phyloP scores from a whole-genome alignment of 2,113 vertebrate species.

The Verasper variegatus region DNA sequence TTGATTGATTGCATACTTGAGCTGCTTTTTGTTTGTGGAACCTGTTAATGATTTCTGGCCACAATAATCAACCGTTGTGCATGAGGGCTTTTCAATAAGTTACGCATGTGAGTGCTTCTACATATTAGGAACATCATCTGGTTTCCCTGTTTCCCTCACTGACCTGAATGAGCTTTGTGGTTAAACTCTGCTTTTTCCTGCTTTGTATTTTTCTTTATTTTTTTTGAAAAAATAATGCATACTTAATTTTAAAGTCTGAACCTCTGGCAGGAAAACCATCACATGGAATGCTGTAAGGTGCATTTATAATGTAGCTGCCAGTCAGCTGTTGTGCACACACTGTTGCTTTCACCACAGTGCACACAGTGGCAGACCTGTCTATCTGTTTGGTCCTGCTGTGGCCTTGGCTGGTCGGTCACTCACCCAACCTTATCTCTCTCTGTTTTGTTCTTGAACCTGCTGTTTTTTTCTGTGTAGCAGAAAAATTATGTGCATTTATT shows the following conservation, averaged over 20 bases:
- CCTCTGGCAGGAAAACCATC: neutral
- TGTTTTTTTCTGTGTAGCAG: neutral
- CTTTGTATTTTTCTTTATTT: neutral
- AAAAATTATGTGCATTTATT: neutral
- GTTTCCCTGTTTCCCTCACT: neutral
- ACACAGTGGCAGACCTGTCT: slow-evolving; percentile 50
- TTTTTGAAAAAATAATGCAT: neutral
- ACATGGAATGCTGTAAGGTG: neutral
- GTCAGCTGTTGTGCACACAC: slow-evolving; percentile 59
- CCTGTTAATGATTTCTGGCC: slow-evolving; percentile 37
- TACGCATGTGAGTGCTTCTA: neutral
- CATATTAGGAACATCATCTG: neutral
- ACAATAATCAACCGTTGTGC: slow-evolving; percentile 11
- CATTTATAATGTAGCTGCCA: slow-evolving; percentile 32
- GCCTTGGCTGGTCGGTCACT: slow-evolving; percentile 75
- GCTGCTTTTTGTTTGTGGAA: neutral
- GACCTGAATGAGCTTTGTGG: neutral
- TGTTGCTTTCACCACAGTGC: slow-evolving; percentile 56
- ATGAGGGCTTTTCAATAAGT: slow-evolving; percentile 27
- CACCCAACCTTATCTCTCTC: slow-evolving; percentile 67
- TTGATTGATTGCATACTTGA: neutral
- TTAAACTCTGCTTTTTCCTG: neutral
- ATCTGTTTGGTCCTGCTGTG: slow-evolving; percentile 53
- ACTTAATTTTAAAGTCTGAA: neutral
- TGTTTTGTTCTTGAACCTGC: slow-evolving; percentile 12